A percentile compares a stretch with the other conserved stretches of the same genome.
These are phyloP conservation scores for Steatornis caripensis DNA, from an alignment of 2,113 vertebrate species.

Conservation along the genomic window DNA sequence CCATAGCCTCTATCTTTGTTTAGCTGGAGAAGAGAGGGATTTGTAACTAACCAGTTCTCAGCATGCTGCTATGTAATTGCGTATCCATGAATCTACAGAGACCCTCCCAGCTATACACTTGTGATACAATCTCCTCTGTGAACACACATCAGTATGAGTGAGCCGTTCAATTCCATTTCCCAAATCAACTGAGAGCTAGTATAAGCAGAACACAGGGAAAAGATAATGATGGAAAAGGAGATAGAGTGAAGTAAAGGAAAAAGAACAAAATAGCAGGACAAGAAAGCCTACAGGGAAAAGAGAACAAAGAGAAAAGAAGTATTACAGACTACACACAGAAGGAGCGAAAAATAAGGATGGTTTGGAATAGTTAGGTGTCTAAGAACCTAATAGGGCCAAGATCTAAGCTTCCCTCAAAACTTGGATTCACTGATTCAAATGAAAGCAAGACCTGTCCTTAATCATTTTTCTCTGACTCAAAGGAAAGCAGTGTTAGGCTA, in stretches of 20 bases:
- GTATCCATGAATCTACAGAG: not conserved
- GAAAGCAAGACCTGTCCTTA: not conserved
- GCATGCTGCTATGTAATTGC: not conserved
- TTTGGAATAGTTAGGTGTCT: not conserved
- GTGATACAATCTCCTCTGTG: not conserved
- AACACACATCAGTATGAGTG: fast-evolving
- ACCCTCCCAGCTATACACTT: not conserved
- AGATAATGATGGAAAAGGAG: not conserved
- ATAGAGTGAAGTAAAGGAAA: not conserved
- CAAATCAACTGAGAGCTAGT: not conserved
- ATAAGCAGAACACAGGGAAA: not conserved
- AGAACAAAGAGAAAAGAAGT: not conserved
- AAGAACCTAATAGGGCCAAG: not conserved
- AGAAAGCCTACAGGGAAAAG: not conserved
- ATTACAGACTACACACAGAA: not conserved
- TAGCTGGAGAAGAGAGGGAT: not conserved
- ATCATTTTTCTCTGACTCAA: not conserved
- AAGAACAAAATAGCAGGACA: not conserved
- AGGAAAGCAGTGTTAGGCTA: not conserved
- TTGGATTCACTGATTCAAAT: not conserved
- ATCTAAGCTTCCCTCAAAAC: not conserved
- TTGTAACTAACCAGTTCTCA: not conserved
- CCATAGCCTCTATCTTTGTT: not conserved
- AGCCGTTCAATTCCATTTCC: not conserved
- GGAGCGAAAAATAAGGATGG: not conserved